Evolutionary conservation across 1,140 invertebrate species (phyloP).

Genomic region (Steinernema feltiae): DNA sequence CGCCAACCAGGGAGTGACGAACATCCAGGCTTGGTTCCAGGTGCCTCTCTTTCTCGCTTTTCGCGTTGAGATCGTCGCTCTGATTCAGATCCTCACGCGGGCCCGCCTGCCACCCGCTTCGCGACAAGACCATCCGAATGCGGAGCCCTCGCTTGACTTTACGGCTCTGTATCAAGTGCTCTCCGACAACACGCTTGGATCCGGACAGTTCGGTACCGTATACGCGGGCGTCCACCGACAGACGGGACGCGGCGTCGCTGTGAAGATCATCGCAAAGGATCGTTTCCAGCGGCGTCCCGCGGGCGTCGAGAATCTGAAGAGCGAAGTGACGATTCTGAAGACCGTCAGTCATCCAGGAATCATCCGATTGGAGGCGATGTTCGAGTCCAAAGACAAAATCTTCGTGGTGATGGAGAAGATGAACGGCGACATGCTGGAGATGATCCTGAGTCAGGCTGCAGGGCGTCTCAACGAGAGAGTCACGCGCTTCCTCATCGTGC

Average conservation of each 20-base stretch:
- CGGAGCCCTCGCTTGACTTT: constrained; percentile 55
- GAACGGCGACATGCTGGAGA: constrained; percentile 92
- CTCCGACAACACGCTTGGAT: constrained; percentile 84
- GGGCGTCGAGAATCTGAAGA: constrained; percentile 76
- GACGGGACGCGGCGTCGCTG: constrained; percentile 77
- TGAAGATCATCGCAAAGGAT: constrained; percentile 89
- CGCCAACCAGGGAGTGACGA: constrained; percentile 23
- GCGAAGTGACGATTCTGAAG: constrained; percentile 48
- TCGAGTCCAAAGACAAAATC: constrained; percentile 85
- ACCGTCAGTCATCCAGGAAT: constrained; percentile 59
- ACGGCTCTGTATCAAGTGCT: constrained; percentile 50
- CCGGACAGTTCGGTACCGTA: constrained; percentile 95
- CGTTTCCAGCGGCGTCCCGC: constrained; percentile 97
- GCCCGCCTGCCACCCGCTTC: constrained; percentile 51
- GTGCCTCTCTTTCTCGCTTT: constrained; percentile 16
- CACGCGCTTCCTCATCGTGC: constrained; percentile 54
- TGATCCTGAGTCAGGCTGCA: constrained; percentile 73
- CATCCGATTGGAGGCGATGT: constrained; percentile 78
- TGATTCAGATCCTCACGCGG: constrained; percentile 43
- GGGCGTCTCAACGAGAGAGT: constrained; percentile 47
- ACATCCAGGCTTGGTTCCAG: constrained; percentile 51
- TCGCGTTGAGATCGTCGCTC: neutral
- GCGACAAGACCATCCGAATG: constrained; percentile 44
- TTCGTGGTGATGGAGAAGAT: constrained; percentile 68
- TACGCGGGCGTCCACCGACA: constrained; percentile 70